Percentiles rank a stretch among this genome's conserved stretches.
Evolutionary conservation across 2,113 vertebrate species (phyloP).

Genomic region (Ondatra zibethicus): DNA sequence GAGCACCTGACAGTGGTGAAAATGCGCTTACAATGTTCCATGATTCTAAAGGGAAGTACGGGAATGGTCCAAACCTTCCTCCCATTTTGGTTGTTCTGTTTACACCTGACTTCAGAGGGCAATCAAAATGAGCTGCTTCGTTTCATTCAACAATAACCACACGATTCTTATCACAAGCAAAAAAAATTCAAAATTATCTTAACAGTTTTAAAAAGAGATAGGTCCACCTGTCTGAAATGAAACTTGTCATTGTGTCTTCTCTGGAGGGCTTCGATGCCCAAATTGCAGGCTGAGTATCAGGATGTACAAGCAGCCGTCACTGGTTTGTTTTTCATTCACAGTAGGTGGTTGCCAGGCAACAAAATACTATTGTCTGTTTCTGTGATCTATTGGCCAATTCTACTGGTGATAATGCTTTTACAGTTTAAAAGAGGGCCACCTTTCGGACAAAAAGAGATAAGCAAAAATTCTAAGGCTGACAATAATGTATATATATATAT

Average conservation of each 20-base stretch:
- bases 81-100: slow-evolving; percentile 14
- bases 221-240: slow-evolving; percentile 46
- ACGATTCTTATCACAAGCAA: slow-evolving; percentile 24
- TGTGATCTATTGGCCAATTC: slow-evolving; percentile 86
- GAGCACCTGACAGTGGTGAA: neutral
- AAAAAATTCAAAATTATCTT: slow-evolving; percentile 36
- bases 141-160: slow-evolving; percentile 45
- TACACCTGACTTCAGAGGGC: neutral
- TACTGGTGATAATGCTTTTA: slow-evolving; percentile 82
- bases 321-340: slow-evolving; percentile 86
- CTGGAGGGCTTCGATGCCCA: neutral
- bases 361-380: slow-evolving; percentile 89
- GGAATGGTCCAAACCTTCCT: neutral
- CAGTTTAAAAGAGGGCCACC: slow-evolving; percentile 82
- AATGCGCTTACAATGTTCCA: neutral
- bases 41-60: neutral
- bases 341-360: slow-evolving; percentile 88
- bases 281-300: slow-evolving; percentile 68
- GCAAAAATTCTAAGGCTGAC: slow-evolving; percentile 60
- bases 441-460: slow-evolving; percentile 78
- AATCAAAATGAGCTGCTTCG: slow-evolving; percentile 53
- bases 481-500: neutral
- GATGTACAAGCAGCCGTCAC: slow-evolving; percentile 83
- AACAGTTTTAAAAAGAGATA: neutral
- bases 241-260: slow-evolving; percentile 52